Evolutionary conservation across 1,140 invertebrate species (phyloP).

Genomic region (Aradophagus sp.): DNA sequence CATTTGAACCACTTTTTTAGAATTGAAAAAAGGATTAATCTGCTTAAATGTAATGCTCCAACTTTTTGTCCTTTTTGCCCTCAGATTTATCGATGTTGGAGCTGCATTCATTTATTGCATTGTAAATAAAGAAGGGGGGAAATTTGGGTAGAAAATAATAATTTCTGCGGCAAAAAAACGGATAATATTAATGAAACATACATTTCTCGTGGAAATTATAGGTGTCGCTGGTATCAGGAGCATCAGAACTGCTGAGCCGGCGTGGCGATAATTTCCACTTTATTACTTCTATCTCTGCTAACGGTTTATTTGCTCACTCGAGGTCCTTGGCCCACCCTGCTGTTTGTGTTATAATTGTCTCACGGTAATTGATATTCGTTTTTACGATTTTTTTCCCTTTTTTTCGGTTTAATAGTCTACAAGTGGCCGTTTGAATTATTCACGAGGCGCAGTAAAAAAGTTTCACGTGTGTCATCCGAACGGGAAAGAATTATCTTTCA

Average conservation of each 20-base stretch:
- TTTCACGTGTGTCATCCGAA: too few species aligned
- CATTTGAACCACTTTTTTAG: too few species aligned
- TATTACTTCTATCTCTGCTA: slow-evolving; percentile 58
- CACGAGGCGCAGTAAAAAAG: slow-evolving; percentile 9
- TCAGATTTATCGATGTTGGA: too few species aligned
- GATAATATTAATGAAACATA: slow-evolving; percentile 54
- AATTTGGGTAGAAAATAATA: slow-evolving; percentile 10
- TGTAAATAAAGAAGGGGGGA: slow-evolving; percentile 9
- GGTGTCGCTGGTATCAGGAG: slow-evolving; percentile 16
- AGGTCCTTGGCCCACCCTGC: slow-evolving; percentile 45
- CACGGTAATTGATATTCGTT: slow-evolving; percentile 64
- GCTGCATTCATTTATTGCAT: background rate
- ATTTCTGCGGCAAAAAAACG: slow-evolving; percentile 9
- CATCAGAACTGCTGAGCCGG: slow-evolving; percentile 14
- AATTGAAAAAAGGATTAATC: slow-evolving; percentile 1
- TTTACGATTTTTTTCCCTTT: slow-evolving; percentile 40
- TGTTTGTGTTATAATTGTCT: slow-evolving; percentile 61
- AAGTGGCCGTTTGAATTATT: slow-evolving; percentile 24
- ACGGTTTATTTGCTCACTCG: slow-evolving; percentile 61
- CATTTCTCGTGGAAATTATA: slow-evolving; percentile 60
- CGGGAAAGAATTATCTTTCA: too few species aligned
- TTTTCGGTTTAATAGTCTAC: slow-evolving; percentile 11
- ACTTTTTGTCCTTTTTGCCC: too few species aligned
- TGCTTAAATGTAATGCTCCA: too few species aligned
- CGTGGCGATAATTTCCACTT: slow-evolving; percentile 59